Evolutionary conservation across 2,113 vertebrate genomes (phyloP).

Genomic region (Tonatia bakeri): DNA sequence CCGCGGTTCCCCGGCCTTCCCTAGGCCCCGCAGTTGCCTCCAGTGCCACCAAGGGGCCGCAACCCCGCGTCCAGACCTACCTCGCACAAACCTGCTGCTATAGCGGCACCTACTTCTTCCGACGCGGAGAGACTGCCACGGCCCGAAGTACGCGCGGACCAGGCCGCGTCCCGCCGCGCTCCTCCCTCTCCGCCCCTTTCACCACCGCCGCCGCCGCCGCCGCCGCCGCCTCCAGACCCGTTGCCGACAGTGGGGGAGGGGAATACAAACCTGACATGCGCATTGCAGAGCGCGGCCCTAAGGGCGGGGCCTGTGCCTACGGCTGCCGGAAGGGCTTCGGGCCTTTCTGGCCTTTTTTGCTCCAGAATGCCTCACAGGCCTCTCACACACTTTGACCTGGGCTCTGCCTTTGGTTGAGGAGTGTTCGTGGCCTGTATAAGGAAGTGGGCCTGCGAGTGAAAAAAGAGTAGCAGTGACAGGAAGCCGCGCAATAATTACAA

Average conservation of each 20-base stretch:
- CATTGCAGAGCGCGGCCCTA: conserved; percentile 24
- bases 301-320: conserved; percentile 42
- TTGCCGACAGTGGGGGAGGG: conserved; percentile 70
- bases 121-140: background rate
- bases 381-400: fast-evolving
- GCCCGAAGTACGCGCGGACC: background rate
- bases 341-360: background rate
- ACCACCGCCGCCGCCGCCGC: background rate
- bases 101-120: background rate
- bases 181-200: conserved; percentile 61
- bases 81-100: conserved; percentile 38
- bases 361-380: fast-evolving
- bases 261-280: conserved; percentile 60
- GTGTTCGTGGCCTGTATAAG: background rate
- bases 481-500: background rate
- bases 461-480: background rate
- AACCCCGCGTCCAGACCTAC: background rate
- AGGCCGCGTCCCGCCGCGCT: conserved; percentile 10
- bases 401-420: background rate
- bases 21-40: conserved; percentile 63
- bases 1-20: conserved; percentile 28
- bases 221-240: conserved; percentile 67
- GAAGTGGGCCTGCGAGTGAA: background rate
- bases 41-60: background rate
- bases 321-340: background rate